These are phyloP conservation scores for Venustoraphidia nigricollis DNA, from an alignment of 2,888 invertebrate species.

Conservation along the genomic window DNA sequence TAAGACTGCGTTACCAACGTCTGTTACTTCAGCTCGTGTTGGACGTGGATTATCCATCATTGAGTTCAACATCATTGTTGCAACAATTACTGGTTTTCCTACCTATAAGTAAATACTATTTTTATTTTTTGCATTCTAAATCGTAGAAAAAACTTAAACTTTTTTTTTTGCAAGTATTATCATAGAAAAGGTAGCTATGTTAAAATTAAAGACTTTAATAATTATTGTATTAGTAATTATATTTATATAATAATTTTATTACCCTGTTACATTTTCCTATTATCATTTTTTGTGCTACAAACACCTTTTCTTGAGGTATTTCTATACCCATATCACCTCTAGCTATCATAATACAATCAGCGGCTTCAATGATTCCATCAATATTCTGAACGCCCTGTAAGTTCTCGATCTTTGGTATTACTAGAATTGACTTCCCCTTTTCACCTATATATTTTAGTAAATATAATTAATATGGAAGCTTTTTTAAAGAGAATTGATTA, in stretches of 20 bases:
- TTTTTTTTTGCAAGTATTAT: background rate
- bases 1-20: slow-evolving; percentile 82
- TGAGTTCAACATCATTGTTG: slow-evolving; percentile 65
- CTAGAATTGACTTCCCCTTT: slow-evolving; percentile 46
- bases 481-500: slow-evolving; percentile 16
- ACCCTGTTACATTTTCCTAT: slow-evolving; percentile 66
- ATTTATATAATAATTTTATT: slow-evolving; percentile 5
- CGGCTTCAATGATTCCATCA: slow-evolving; percentile 57
- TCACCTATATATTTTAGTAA: slow-evolving; percentile 26
- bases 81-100: slow-evolving; percentile 80
- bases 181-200: background rate
- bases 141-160: too few relatives aligned
- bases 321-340: slow-evolving; percentile 73
- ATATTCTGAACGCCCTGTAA: slow-evolving; percentile 61
- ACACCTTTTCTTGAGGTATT: slow-evolving; percentile 74
- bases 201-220: background rate
- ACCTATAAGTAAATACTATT: slow-evolving; percentile 18
- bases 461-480: background rate
- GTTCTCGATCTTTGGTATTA: slow-evolving; percentile 69
- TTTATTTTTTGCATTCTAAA: too few relatives aligned
- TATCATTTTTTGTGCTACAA: slow-evolving; percentile 75
- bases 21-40: slow-evolving; percentile 65
- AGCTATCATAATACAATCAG: slow-evolving; percentile 81
- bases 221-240: background rate
- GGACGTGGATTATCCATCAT: slow-evolving; percentile 67